phyloP scores from a whole-genome alignment of 2,888 invertebrate genomes.

The Antheraea assamensis region DNA sequence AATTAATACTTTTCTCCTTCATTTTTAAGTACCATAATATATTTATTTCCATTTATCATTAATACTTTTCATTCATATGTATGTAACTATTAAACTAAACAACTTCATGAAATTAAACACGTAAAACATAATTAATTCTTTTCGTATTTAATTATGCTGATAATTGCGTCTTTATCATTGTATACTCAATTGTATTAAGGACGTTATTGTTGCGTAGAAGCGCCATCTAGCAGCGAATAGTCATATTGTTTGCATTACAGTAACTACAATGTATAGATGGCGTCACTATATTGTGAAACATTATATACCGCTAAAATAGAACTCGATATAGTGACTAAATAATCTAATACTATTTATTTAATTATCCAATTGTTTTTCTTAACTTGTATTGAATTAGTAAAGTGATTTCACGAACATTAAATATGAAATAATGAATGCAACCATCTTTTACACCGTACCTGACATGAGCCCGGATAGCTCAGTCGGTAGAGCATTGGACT shows the following conservation, averaged over 20 bases:
- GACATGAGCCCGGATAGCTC: conserved; percentile 78
- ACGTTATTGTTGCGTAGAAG: conserved; percentile 19
- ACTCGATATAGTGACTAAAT: no score
- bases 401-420: no score
- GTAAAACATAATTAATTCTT: neutral
- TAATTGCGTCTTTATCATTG: neutral
- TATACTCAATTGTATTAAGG: neutral
- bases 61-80: neutral
- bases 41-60: conserved; percentile 3
- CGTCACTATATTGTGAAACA: neutral
- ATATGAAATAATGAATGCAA: neutral
- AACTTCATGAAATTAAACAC: neutral
- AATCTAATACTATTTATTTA: neutral
- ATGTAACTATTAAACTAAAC: neutral
- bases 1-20: conserved; percentile 15
- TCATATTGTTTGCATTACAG: conserved; percentile 17
- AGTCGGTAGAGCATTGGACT: conserved; percentile 83
- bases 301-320: no score
- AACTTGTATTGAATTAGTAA: no score
- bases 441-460: neutral
- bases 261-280: neutral
- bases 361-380: no score
- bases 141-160: neutral
- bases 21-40: conserved; percentile 16
- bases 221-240: conserved; percentile 71